Percentiles rank a stretch among this genome's conserved stretches.
Evolutionary conservation across 1,140 invertebrate species (phyloP).

Genomic region (Hylaeus volcanicus): DNA sequence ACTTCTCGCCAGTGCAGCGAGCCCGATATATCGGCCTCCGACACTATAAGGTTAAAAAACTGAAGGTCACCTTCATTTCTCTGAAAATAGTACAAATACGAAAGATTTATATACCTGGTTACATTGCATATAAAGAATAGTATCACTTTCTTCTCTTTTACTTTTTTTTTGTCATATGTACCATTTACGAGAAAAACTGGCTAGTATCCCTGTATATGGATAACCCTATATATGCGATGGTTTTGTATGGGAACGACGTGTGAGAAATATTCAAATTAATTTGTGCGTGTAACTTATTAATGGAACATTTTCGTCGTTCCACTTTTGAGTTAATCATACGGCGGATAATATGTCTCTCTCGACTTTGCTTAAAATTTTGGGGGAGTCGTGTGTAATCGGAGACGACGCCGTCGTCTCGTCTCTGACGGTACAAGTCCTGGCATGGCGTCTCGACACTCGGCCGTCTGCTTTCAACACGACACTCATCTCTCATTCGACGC

Average conservation of each 20-base stretch:
- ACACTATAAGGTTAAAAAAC: no score
- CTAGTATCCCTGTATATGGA: no score
- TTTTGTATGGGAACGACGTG: not conserved
- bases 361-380: conserved; percentile 61
- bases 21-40: no score
- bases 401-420: conserved; percentile 73
- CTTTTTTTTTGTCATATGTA: no score
- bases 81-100: no score
- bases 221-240: no score
- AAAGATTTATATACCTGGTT: no score
- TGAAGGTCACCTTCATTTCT: no score
- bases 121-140: no score
- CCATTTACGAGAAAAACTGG: no score
- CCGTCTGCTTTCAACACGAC: conserved; percentile 71
- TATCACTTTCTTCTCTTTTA: no score
- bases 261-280: not conserved
- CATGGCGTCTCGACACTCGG: conserved; percentile 74
- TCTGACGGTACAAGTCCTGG: conserved; percentile 64
- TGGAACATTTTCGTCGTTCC: conserved; percentile 33
- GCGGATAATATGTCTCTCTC: conserved; percentile 37
- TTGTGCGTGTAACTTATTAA: not conserved
- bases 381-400: conserved; percentile 68
- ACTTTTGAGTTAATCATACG: not conserved
- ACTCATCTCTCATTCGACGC: conserved; percentile 72
- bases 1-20: no score